phyloP scores from a whole-genome alignment of 2,797 vertebrate species.

The Mareca penelope region DNA sequence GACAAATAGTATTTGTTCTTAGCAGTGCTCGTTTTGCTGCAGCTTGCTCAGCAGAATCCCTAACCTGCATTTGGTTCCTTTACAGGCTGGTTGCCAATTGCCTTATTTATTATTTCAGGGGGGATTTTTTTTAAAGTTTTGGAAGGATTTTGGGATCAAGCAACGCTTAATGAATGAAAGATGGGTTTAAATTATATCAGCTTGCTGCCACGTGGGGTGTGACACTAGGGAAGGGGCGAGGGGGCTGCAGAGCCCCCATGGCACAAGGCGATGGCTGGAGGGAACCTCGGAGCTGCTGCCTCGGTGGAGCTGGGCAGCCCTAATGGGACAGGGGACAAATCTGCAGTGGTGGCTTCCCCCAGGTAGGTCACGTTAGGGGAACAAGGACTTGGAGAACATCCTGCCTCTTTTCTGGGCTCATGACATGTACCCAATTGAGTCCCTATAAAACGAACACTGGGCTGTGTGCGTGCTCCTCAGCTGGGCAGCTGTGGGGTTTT shows the following conservation, averaged over 20 bases:
- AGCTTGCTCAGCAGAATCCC: neutral
- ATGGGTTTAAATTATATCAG: neutral
- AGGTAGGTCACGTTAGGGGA: too few relatives aligned
- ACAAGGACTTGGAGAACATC: too few relatives aligned
- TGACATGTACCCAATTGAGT: too few relatives aligned
- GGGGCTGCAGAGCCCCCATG: neutral
- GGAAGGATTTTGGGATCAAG: neutral
- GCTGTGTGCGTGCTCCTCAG: too few relatives aligned
- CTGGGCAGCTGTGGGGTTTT: too few relatives aligned
- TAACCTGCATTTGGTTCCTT: neutral
- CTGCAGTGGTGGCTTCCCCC: too few relatives aligned
- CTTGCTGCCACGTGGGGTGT: fast-evolving
- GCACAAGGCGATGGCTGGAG: neutral
- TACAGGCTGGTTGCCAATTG: fast-evolving
- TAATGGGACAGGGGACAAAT: too few relatives aligned
- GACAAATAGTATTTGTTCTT: neutral
- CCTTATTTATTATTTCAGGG: neutral
- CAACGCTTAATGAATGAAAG: neutral
- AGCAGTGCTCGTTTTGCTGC: neutral
- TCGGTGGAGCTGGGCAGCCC: too few relatives aligned
- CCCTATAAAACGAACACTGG: too few relatives aligned
- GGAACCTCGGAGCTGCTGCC: neutral
- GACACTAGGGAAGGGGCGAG: neutral
- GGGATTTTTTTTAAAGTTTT: neutral
- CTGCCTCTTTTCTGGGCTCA: too few relatives aligned